Conservation (phyloP, 2,888 invertebrate genomes). For the Carterocephalus palaemon region DNA sequence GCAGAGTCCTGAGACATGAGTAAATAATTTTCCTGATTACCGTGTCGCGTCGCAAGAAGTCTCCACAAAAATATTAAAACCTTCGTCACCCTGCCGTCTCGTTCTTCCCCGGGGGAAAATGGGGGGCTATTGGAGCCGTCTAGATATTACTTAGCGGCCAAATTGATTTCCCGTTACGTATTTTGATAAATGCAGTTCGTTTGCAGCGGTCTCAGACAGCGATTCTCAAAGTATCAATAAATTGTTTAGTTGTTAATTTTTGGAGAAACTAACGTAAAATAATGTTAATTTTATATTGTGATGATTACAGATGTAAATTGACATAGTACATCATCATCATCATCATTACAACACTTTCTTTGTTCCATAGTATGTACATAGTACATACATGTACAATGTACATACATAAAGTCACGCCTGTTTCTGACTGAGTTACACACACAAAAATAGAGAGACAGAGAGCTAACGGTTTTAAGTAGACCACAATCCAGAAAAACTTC, state of each 20-base stretch:
- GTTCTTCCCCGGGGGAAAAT: not conserved
- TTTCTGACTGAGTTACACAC: too few relatives aligned
- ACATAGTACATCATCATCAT: not conserved
- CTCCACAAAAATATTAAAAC: slow-evolving; percentile 69
- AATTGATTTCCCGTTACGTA: slow-evolving; percentile 66
- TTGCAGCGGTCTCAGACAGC: too few relatives aligned
- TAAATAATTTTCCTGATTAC: slow-evolving; percentile 78
- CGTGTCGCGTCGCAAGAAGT: slow-evolving; percentile 58
- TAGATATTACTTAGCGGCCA: slow-evolving; percentile 48
- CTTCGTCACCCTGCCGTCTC: slow-evolving; percentile 36
- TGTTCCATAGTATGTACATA: not conserved
- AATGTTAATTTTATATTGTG: not conserved
- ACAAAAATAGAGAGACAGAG: too few relatives aligned
- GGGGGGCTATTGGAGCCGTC: slow-evolving; percentile 42
- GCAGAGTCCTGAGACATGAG: slow-evolving; percentile 66
- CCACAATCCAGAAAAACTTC: too few relatives aligned
- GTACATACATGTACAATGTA: too few relatives aligned
- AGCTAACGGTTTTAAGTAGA: too few relatives aligned
- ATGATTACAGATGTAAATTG: not conserved
- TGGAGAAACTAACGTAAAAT: not conserved
- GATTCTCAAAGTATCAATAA: not conserved
- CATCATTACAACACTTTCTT: not conserved
- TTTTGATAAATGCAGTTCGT: slow-evolving; percentile 47
- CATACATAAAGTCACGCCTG: too few relatives aligned
- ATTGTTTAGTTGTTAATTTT: not conserved